Evolutionary conservation across 2,797 vertebrate species (phyloP).

Genomic region (Myotis findleyi): DNA sequence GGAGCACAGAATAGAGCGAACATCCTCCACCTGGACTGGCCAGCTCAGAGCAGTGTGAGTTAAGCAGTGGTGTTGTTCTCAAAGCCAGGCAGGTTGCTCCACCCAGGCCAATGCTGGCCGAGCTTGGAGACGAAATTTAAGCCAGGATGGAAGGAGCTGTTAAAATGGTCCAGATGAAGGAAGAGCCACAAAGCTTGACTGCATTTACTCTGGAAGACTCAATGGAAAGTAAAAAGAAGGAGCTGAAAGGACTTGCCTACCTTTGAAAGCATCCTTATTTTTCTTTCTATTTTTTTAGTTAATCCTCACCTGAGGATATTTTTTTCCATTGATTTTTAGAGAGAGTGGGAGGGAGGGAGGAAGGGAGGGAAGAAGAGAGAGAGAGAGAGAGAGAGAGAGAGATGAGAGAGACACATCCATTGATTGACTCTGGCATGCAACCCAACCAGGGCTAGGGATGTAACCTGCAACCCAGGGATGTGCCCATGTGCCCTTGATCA

Average conservation of each 20-base stretch:
- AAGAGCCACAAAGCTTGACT: background rate
- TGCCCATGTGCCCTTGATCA: no score
- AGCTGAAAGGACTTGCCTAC: background rate
- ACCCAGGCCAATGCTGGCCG: background rate
- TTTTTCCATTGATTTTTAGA: no score
- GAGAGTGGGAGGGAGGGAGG: no score
- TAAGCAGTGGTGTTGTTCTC: background rate
- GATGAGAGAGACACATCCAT: no score
- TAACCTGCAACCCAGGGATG: no score
- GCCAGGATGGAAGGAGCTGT: background rate
- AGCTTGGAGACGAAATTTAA: background rate
- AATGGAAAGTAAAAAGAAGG: background rate
- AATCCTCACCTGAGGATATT: no score
- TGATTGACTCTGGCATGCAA: no score
- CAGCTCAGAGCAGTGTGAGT: background rate
- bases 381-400: no score
- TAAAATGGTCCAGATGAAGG: background rate
- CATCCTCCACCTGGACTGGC: background rate
- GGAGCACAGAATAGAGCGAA: background rate
- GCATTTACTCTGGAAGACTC: background rate
- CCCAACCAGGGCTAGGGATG: no score
- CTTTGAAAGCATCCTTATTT: background rate
- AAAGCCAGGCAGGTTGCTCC: background rate
- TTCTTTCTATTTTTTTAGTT: background rate
- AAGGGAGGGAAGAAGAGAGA: no score